Percentiles rank a stretch among this genome's conserved stretches.
These are phyloP conservation scores for Ptiloglossa arizonensis DNA, from an alignment of 1,140 invertebrate species.

Conservation along the genomic window DNA sequence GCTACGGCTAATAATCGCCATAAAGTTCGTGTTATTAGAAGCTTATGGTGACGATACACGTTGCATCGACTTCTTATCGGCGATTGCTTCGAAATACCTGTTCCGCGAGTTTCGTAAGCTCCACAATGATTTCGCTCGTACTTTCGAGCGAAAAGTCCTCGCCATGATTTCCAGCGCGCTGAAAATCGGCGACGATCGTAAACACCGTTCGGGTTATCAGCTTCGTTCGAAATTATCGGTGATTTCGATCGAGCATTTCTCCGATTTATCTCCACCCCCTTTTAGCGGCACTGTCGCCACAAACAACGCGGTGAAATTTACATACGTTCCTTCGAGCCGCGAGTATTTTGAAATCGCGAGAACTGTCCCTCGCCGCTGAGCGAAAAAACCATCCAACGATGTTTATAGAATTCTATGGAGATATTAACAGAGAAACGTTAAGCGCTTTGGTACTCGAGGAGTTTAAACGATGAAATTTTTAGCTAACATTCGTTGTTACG, in stretches of 20 bases:
- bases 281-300: neutral
- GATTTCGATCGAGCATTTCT: slow-evolving; percentile 23
- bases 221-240: neutral
- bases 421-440: neutral
- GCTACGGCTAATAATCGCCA: slow-evolving; percentile 1
- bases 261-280: slow-evolving; percentile 27
- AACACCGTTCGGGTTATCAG: slow-evolving; percentile 27
- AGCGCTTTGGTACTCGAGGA: neutral
- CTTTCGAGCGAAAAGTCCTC: neutral
- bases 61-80: neutral
- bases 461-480: neutral
- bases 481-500: neutral
- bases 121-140: neutral
- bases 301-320: slow-evolving; percentile 12
- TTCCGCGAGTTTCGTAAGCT: neutral
- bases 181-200: slow-evolving; percentile 6
- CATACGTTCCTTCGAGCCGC: neutral
- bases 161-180: neutral
- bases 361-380: neutral
- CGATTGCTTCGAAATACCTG: slow-evolving; percentile 14
- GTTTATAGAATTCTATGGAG: neutral
- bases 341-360: neutral
- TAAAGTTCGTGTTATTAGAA: slow-evolving; percentile 18
- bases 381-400: neutral
- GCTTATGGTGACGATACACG: neutral